Conservation (phyloP, 2,113 vertebrate species). For the Rana temporaria region DNA sequence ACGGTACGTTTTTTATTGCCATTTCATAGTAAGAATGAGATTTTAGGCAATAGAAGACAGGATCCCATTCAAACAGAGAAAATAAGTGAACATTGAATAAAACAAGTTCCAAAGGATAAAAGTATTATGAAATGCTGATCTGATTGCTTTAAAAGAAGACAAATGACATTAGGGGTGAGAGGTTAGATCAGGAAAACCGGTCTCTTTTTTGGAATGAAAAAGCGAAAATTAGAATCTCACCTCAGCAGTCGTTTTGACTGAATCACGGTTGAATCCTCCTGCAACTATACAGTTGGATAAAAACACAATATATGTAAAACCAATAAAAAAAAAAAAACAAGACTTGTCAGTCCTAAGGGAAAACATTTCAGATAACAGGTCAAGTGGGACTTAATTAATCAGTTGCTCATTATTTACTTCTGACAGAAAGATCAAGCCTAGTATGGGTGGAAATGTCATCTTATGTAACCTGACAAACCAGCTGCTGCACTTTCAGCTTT, state of each 20-base stretch:
- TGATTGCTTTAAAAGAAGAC: background rate
- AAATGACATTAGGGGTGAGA: too few relatives aligned
- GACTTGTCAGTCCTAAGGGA: too few relatives aligned
- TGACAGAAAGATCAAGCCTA: background rate
- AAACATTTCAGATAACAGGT: background rate
- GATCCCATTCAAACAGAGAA: background rate
- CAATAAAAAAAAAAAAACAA: too few relatives aligned
- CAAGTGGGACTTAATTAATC: background rate
- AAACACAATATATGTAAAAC: too few relatives aligned
- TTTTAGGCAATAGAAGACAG: background rate
- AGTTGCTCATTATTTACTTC: background rate
- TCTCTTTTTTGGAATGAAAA: too few relatives aligned
- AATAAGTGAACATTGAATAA: background rate
- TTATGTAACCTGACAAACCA: constrained; percentile 29
- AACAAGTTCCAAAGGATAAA: background rate
- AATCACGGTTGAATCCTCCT: too few relatives aligned
- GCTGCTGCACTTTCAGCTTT: constrained; percentile 1
- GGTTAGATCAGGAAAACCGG: too few relatives aligned
- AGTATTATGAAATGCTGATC: background rate
- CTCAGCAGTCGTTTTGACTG: too few relatives aligned
- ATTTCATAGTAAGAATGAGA: constrained; percentile 15
- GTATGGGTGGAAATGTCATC: constrained; percentile 3
- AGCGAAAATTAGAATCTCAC: too few relatives aligned
- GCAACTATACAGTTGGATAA: background rate
- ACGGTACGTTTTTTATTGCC: too few relatives aligned